Conservation (phyloP, 1,140 invertebrate species). For the Pararge aegeria region DNA sequence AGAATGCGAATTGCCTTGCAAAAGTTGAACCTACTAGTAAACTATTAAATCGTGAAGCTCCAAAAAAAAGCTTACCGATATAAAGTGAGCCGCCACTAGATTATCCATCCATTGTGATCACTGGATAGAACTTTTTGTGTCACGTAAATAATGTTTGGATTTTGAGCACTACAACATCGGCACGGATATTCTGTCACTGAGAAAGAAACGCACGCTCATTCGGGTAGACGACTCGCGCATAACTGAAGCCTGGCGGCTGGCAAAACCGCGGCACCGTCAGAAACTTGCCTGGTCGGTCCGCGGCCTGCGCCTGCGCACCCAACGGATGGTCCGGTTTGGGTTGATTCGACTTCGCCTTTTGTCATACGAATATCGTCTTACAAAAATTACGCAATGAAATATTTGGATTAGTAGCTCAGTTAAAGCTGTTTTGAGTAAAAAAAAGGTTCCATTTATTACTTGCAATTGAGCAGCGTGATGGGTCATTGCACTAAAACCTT, state of each 20-base stretch:
- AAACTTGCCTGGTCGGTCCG: conserved; percentile 57
- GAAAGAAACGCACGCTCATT: conserved; percentile 35
- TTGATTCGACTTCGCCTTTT: conserved; percentile 65
- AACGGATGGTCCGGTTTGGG: conserved; percentile 64
- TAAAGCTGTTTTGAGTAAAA: not conserved
- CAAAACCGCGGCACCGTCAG: not conserved
- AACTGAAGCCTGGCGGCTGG: conserved; percentile 39
- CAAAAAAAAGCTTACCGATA: conserved; percentile 7
- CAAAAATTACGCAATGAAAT: conserved; percentile 55
- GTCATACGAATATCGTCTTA: conserved; percentile 61
- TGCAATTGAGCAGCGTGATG: no score
- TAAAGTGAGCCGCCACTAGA: conserved; percentile 4
- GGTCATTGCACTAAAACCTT: no score
- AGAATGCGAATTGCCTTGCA: conserved; percentile 54
- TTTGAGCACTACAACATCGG: conserved; percentile 54
- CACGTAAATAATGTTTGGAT: conserved; percentile 46
- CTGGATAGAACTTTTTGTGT: conserved; percentile 36
- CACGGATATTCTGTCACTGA: conserved; percentile 41
- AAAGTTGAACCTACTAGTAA: conserved; percentile 40
- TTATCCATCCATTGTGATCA: conserved; percentile 48
- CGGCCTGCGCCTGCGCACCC: conserved; percentile 51
- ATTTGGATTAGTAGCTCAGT: conserved; percentile 7
- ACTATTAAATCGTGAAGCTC: conserved; percentile 41
- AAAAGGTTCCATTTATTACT: not conserved
- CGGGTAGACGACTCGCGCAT: conserved; percentile 46